Evolutionary conservation across 2,113 vertebrate species (phyloP), one percentile per base, ranked within the genome.

Genomic region (Chlorodrepanis virens): DNA sequence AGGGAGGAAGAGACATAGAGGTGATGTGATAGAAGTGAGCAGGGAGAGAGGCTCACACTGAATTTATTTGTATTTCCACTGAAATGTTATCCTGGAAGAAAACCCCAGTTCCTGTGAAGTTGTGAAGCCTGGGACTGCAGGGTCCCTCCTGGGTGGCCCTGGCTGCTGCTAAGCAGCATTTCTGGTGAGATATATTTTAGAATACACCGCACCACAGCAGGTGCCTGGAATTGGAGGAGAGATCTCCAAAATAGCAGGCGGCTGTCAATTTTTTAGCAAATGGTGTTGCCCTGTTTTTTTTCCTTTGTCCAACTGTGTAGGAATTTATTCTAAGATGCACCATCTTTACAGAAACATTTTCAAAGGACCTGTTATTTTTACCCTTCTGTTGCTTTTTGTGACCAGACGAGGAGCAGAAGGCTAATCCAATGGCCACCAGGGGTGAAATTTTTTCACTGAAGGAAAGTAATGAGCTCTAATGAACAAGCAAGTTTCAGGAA

Each of bases 261-360:
- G 72, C 93, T 96, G 67, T 87, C 90, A 87, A 37, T 94, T 93
- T 88, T 81, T 93, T 59, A 95, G 79, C 91, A 95, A 84, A 78
- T 87, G 80, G 47, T 80, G 44, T 79, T 92, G 81, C 76, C 86
- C 52, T 63, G 71, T 87, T 90, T 93, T 87, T 77, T 40, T 71
- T 64, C 50, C 88, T 94, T 89, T 64, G 54, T 93, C 77, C 84
- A 87, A 61, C 90, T 75, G 70, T 81, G 85, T 74, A 42, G 75
- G 85, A 89, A 94, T 92, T 94, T 94, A 96, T 95, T 97, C 85
- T 85, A 75, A 92, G 96, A 87, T 71, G 76, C 29, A 31, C 70
- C 40, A 15, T 93, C 74, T 94, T 93, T 83, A 53, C 47, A 76
- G 80, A 79, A 93, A 53, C 21, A 27, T 87, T 92, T 93, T 90